phyloP scores from a whole-genome alignment of 1,140 invertebrate genomes.

The Rhopalosiphum maidis region DNA sequence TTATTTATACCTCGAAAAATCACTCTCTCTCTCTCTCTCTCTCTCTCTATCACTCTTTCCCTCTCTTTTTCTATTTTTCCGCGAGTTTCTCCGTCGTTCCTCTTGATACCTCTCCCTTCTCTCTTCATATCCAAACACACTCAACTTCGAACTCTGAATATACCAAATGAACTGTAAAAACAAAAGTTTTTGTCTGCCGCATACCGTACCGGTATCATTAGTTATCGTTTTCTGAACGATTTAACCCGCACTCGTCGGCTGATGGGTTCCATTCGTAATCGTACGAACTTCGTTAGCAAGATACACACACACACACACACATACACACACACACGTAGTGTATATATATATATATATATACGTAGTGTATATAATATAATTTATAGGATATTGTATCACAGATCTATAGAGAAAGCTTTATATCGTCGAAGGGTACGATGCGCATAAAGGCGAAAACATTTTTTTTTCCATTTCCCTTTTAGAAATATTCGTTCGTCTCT shows the following conservation, averaged over 20 bases:
- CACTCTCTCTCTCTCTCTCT: too few relatives aligned
- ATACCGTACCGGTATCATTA: neutral
- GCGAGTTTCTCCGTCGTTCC: neutral
- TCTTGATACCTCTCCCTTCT: neutral
- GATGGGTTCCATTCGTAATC: constrained; percentile 28
- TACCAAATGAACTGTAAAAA: constrained; percentile 53
- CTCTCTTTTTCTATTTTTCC: neutral
- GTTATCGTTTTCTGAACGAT: constrained; percentile 54
- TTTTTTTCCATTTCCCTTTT: neutral
- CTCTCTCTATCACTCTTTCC: neutral
- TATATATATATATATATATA: neutral
- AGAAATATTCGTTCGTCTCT: neutral
- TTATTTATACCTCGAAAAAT: constrained; percentile 29
- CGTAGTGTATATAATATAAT: neutral
- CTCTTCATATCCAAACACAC: neutral
- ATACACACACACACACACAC: neutral
- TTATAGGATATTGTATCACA: neutral
- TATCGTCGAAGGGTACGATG: neutral
- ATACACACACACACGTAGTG: neutral
- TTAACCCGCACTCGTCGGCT: constrained; percentile 37
- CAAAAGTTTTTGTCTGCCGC: constrained; percentile 23
- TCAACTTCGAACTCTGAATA: neutral
- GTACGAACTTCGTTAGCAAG: constrained; percentile 16
- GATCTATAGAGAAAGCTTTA: neutral
- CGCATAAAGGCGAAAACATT: neutral